A percentile compares a stretch with the other conserved stretches of the same genome.
Evolutionary conservation across 1,140 invertebrate species (phyloP).

Genomic region (Propsilocerus akamusi): DNA sequence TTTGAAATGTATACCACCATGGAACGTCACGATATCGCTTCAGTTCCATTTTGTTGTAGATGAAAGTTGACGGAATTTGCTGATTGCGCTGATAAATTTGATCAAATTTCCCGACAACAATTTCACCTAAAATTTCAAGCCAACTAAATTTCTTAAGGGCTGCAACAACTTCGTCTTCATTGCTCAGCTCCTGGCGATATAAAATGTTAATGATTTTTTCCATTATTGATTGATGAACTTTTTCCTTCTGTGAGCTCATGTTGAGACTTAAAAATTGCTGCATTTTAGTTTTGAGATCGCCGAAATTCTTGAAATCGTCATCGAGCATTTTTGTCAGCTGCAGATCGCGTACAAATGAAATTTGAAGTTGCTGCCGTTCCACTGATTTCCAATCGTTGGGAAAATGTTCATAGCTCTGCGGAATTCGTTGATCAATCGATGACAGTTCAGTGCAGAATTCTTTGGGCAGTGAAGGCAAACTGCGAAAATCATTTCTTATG

Average conservation of each 20-base stretch:
- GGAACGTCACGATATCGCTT: neutral
- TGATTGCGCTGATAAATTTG: neutral
- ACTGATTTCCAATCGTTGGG: constrained; percentile 27
- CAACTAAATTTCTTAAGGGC: neutral
- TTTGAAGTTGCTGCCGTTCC: neutral
- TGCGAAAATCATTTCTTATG: constrained; percentile 29
- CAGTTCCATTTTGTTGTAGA: neutral
- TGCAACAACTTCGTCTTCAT: neutral
- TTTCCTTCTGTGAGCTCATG: neutral
- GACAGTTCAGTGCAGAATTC: constrained; percentile 29
- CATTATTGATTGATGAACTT: neutral
- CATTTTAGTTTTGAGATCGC: neutral
- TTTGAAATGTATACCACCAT: neutral
- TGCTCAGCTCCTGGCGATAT: neutral
- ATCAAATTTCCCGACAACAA: neutral
- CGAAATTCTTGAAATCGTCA: neutral
- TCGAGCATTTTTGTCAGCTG: neutral
- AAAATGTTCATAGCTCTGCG: constrained; percentile 33
- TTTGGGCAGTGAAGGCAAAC: constrained; percentile 28
- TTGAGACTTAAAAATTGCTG: neutral
- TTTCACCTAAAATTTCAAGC: neutral
- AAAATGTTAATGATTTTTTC: neutral
- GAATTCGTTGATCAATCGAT: constrained; percentile 16
- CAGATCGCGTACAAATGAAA: neutral
- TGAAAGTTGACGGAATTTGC: neutral